Base-by-base conservation (phyloP, 2,797 vertebrate species). In the Eremophila alpestris region DNA sequence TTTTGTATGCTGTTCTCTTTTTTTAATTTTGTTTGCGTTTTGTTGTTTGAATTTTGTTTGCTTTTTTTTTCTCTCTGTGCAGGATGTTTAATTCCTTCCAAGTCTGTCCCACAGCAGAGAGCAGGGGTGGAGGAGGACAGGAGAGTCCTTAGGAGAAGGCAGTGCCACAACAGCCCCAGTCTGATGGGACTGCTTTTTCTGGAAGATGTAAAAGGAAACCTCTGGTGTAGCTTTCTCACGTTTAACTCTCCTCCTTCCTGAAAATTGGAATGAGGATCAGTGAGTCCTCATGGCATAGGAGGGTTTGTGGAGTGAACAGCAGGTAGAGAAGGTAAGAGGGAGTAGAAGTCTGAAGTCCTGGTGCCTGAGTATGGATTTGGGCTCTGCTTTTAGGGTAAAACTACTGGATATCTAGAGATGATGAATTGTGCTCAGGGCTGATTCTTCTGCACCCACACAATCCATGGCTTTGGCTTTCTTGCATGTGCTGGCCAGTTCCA, bases 51-150 rank as follows among this genome's bases (percentile, higher is more conserved):
- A 22, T 81, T 87, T 84, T 84, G 49, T 90, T 92, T 96, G 69
- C 76, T 74, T 95, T 74, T 95, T 95, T 93, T 78, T 54, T 81
- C 43, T 83, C 36, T 85, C 43, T 38, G 9, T 27, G 45, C 51
- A 45, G 46, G 43, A 34, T 74, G 38, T 89, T 91, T 78, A 65
- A 75, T 88, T 67, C 32, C 23, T 60, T 93, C 36, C 51, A 91
- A 77, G 55, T 73, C 65, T 7, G 0, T 82, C 45, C 65, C 34
- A 13, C 14, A 49, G 63, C 51, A 89, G 67, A 68, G 27, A 49
- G 46, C 32, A 63, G 67, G 49, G 22, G 3, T 3, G 3, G 62
- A 83, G 46, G 34, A 93, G 75, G n/a, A 79, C 24, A 23, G 64
- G 38, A 36, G 29, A 0, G 1, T 81, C 32, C 38, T 80, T 75